Percentiles rank a stretch among this genome's conserved stretches.
Evolutionary conservation across 1,140 invertebrate genomes (phyloP).

Genomic region (Tetranychus cinnabarinus): DNA sequence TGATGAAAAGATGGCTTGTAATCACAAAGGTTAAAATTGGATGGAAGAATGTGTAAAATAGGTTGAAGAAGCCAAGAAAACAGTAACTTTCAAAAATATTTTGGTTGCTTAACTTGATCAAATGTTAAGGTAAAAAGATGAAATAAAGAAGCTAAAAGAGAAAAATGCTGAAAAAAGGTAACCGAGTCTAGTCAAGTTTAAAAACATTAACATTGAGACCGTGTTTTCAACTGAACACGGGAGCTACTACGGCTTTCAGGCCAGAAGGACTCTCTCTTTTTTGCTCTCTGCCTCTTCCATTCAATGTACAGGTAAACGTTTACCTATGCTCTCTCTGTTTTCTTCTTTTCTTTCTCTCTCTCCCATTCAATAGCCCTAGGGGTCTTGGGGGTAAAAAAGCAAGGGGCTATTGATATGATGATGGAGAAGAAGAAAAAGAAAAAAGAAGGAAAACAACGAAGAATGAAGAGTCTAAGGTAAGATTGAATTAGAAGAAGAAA

Average conservation of each 20-base stretch:
- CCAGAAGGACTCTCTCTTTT: conserved; percentile 27
- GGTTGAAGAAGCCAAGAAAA: background rate
- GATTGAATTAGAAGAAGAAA: background rate
- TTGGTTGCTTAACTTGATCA: background rate
- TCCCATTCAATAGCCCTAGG: background rate
- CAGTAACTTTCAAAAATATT: background rate
- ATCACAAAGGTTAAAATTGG: background rate
- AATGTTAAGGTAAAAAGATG: background rate
- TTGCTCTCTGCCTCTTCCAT: background rate
- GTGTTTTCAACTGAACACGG: background rate
- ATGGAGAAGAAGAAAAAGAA: background rate
- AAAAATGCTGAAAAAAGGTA: conserved; percentile 42
- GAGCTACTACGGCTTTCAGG: conserved; percentile 28
- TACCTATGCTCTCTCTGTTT: background rate
- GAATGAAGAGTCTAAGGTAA: background rate
- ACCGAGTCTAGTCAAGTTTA: background rate
- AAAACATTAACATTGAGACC: background rate
- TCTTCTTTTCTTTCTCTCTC: background rate
- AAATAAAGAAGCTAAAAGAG: background rate
- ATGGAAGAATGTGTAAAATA: background rate
- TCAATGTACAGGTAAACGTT: background rate
- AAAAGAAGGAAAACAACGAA: background rate
- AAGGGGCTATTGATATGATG: background rate
- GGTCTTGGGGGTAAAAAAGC: background rate
- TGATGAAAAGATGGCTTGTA: background rate